Conservation (phyloP, 2,888 invertebrate species). For the Leucophenga montana region DNA sequence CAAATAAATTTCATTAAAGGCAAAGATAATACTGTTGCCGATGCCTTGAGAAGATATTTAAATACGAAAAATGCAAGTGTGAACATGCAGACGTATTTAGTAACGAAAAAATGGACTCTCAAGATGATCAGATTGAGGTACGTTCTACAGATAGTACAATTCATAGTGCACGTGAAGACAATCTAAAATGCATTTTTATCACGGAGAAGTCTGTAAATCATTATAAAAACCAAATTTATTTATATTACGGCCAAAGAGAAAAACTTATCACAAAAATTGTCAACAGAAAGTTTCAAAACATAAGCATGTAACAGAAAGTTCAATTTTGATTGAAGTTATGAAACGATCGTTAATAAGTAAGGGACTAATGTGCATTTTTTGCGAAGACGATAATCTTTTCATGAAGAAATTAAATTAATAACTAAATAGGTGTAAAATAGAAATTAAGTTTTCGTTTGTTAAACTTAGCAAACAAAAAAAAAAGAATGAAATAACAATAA, state of each 20-base stretch:
- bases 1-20: slow-evolving; percentile 51
- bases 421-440: too few relatives aligned
- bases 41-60: slow-evolving; percentile 50
- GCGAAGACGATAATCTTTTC: too few relatives aligned
- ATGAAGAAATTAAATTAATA: too few relatives aligned
- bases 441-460: too few relatives aligned
- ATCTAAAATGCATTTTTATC: background rate
- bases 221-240: slow-evolving; percentile 30
- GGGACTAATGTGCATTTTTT: too few relatives aligned
- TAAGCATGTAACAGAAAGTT: too few relatives aligned
- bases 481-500: too few relatives aligned
- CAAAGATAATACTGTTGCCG: slow-evolving; percentile 38
- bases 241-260: background rate
- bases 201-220: slow-evolving; percentile 27
- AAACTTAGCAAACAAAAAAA: too few relatives aligned
- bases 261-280: slow-evolving; percentile 9
- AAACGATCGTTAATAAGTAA: background rate
- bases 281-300: slow-evolving; percentile 15
- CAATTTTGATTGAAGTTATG: background rate
- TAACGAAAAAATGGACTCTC: background rate
- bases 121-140: too few relatives aligned
- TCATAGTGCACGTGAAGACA: slow-evolving; percentile 23
- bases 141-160: slow-evolving; percentile 20
- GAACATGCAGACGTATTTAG: too few relatives aligned
- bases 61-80: too few relatives aligned